These are phyloP conservation scores for Brachionus calyciflorus DNA, from an alignment of 1,140 invertebrate genomes.

Conservation along the genomic window DNA sequence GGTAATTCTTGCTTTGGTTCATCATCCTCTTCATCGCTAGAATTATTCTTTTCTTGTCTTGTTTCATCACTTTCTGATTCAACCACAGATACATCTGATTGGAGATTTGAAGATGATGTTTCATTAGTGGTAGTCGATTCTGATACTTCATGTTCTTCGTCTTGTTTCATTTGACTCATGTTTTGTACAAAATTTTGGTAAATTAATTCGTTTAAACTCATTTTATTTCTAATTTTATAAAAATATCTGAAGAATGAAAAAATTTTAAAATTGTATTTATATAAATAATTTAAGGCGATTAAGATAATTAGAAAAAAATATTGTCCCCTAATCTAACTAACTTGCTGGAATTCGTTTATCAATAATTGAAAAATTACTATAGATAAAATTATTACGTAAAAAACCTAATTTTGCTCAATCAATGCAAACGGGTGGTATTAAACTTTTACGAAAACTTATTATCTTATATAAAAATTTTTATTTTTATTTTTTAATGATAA, in stretches of 20 bases:
- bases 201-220: slow-evolving; percentile 23
- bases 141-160: neutral
- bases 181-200: slow-evolving; percentile 17
- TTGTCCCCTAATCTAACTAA: slow-evolving; percentile 10
- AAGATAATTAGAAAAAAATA: too few relatives aligned
- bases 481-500: too few relatives aligned
- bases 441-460: too few relatives aligned
- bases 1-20: slow-evolving; percentile 2
- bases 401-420: slow-evolving; percentile 1
- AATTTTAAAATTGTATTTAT: neutral
- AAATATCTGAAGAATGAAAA: neutral
- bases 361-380: slow-evolving; percentile 30
- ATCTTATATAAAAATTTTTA: too few relatives aligned
- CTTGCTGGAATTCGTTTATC: slow-evolving; percentile 40
- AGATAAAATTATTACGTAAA: slow-evolving; percentile 22
- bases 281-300: slow-evolving; percentile 11
- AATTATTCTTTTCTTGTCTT: neutral
- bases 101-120: slow-evolving; percentile 14
- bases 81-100: neutral
- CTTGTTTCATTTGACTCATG: neutral
- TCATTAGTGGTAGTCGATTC: slow-evolving; percentile 9
- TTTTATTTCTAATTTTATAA: slow-evolving; percentile 5
- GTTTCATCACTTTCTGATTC: neutral
- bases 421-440: neutral
- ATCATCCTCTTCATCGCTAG: neutral